Base-by-base conservation (phyloP, 2,797 vertebrate species). In the Lophura swinhoii region DNA sequence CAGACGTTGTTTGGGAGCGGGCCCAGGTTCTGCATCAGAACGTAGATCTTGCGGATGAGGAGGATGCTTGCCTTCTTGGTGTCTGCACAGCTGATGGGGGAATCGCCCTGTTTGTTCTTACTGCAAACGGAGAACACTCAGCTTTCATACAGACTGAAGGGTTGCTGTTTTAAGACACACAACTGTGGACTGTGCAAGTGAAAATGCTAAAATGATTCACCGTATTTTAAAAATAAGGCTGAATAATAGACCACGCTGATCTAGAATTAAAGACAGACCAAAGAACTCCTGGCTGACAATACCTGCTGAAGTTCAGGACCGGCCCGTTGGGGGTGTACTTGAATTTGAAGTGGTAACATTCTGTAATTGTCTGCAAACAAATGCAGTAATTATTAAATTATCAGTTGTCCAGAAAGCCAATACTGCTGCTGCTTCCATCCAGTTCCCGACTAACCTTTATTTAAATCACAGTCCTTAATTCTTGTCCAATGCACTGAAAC, bases 281-380 rank as follows among this genome's bases (percentile, higher is more conserved):
- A 68, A 28, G 3, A 53, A 10, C 16, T 53, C 28, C 51, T 14
- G 8, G 18, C 77, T 20, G 71, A 87, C 21, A 63, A 15, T 97
- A 99, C 99, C 99, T 99, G 97, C 97, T 92, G 77, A 99, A 98
- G 87, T 99, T 98, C 98, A 99, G 97, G 48, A 97, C 87, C 0
- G 98, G 97, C 90, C 99, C 99, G 9, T 94, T 95, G 69, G 94
- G 75, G 31, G 98, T 98, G 78, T 99, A 99, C 78, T 98, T 98
- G 97, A 99, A 98, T 96, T 97, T 98, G 97, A 99, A 99, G 94
- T 99, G 98, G 96, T 99, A 99, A 95, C 98, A 98, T 96, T 99
- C 99, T n/a, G 99, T 99, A 95, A 99, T 97, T 59, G 97, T 98
- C 99, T 99, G 97, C 95, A 98, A 88, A 87, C 24, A 96, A 96